Evolutionary conservation across 2,888 invertebrate species (phyloP), one percentile per base, ranked within the genome.

Genomic region (Pheosia gnoma): DNA sequence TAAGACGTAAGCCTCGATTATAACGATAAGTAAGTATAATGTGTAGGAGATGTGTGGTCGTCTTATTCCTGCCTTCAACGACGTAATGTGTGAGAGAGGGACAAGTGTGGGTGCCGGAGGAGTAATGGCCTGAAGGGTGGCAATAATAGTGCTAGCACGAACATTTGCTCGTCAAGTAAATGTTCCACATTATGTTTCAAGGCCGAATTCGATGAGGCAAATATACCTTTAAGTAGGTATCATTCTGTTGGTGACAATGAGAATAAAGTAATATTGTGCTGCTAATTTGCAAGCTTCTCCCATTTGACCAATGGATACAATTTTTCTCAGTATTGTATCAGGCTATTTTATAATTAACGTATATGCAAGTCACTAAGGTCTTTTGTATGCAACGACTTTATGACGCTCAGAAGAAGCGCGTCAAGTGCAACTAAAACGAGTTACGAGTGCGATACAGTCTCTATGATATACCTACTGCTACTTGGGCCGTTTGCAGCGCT

Each of bases 1-100:
- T 54, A 73, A 73, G 74, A 74, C 59, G 65, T 63, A 65, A 62
- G 57, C 62, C 51, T 56, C 38, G 57, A 66, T 68, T 63, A 67
- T 73, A 67, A 68, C 63, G 68, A 66, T 66, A 69, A 68, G 70
- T 65, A 62, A 68, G 70, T 65, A 62, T 13, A 9, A 5, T 37
- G 13, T 10, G 52, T 2, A 53, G 36, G 0, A 41, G 43, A 57
- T 57, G 36, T 57, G 36, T 55, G 38, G 37, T 8, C 43, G n/a
- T 57, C 5, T 45, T 56, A 57, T 57, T 57, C n/a, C n/a, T 45
- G 45, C 56, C 56, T 25, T 56, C 41, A 56, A 43, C 45, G 36
- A 5, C 3, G 10, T 45, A 45, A 39, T 45, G 36, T 54, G 43
- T 10, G 57, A 0, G 13, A 36, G 7, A 5, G 57, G 41, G 39